phyloP scores from a whole-genome alignment of 2,113 vertebrate genomes.

The Marmota monax region DNA sequence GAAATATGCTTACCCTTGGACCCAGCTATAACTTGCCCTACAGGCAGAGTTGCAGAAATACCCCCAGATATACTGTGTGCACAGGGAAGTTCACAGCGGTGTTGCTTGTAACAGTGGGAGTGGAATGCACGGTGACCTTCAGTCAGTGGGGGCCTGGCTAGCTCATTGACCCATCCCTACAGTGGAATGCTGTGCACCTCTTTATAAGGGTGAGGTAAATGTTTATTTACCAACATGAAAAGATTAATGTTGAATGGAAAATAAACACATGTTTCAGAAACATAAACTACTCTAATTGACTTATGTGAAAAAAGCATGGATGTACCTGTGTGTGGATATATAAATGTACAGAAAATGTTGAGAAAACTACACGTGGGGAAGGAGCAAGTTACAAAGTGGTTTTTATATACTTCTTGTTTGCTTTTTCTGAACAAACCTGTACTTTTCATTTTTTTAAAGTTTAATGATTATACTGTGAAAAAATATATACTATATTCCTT shows the following conservation, averaged over 20 bases:
- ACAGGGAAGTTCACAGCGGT: too few relatives aligned
- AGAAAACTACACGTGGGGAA: neutral
- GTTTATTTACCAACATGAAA: neutral
- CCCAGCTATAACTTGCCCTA: neutral
- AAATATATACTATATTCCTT: neutral
- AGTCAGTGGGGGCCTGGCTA: neutral
- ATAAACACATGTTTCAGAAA: neutral
- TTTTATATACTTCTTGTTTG: neutral
- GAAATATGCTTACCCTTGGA: neutral
- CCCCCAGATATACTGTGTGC: neutral
- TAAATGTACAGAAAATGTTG: neutral
- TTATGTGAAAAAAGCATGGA: neutral
- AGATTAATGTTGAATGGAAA: slow-evolving; percentile 14
- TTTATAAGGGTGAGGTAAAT: neutral
- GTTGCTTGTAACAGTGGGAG: too few relatives aligned
- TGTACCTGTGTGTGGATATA: neutral
- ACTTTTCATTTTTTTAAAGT: neutral
- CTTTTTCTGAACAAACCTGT: slow-evolving; percentile 25
- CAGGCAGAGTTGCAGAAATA: neutral
- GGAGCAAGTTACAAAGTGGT: neutral
- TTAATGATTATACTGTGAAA: neutral
- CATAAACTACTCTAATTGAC: neutral
- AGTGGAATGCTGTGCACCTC: neutral
- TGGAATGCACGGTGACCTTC: neutral
- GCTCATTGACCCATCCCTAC: neutral